Base-by-base conservation (phyloP, 2,113 vertebrate species). In the Saguinus imperator region DNA sequence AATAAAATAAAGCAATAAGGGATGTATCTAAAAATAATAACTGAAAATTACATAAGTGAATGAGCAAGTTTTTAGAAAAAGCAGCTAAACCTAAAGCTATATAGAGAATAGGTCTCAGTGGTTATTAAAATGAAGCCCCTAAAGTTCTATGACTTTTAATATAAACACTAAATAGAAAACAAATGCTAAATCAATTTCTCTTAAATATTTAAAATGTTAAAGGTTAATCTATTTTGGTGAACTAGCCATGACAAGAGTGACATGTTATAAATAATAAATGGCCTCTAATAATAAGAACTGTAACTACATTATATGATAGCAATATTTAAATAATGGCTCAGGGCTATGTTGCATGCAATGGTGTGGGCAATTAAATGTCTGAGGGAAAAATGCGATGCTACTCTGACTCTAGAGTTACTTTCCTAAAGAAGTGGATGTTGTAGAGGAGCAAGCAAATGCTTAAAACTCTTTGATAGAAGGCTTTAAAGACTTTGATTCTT, bases 151-250 rank as follows among this genome's bases (percentile, higher is more conserved):
- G 79, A 93, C 55, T 95, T 96, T 95, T 87, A 90, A 95, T 94
- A 96, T 85, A 97, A 92, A 91, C 35, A 95, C 11, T 50, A 95
- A 91, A 91, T 79, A 96, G 55, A 94, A 92, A 97, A 95, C 64
- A 95, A 88, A 96, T 70, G n/a, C 75, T 50, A 94, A 95, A 48
- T 94, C 89, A 96, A 96, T 96, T 98, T 97, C 70, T 93, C 40
- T 95, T 96, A 92, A 94, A 96, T 91, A 96, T 91, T 93, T 93
- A 81, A 95, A 95, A 97, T 89, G 84, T 84, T 86, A 93, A 97
- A 95, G 68, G 73, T 97, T 94, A 96, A 94, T 94, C 72, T 96
- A 76, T 95, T 93, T 95, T 96, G 93, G 72, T 89, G 80, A 98
- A 94, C 94, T 95, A 87, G 50, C 83, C 57, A 80, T 77, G 94